A percentile compares a stretch with the other conserved stretches of the same genome.
Evolutionary conservation across 2,888 invertebrate genomes (phyloP).

Genomic region (Hylaea fasciaria): DNA sequence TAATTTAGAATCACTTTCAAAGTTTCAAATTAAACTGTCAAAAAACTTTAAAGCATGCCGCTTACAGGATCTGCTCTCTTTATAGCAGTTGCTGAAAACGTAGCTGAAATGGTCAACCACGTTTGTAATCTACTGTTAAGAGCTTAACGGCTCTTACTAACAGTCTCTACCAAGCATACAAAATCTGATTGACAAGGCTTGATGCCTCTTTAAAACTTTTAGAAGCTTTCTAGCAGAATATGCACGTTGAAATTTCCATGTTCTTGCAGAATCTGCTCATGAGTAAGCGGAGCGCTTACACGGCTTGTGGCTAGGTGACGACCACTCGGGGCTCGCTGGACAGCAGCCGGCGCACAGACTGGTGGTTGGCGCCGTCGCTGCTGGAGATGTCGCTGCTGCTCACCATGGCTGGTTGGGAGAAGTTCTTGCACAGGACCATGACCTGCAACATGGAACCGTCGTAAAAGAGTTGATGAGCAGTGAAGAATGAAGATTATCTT

Average conservation of each 20-base stretch:
- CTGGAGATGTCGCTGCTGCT: slow-evolving; percentile 80
- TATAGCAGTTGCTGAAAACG: too few species aligned
- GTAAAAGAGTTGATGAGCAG: too few species aligned
- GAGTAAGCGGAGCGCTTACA: slow-evolving; percentile 58
- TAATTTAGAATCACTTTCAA: not conserved
- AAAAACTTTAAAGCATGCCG: not conserved
- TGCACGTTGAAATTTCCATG: not conserved
- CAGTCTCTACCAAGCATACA: too few species aligned
- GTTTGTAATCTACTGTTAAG: too few species aligned
- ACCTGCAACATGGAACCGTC: slow-evolving; percentile 55
- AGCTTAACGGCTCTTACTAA: too few species aligned
- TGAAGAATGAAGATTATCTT: too few species aligned
- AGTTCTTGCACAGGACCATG: slow-evolving; percentile 79
- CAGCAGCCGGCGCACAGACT: slow-evolving; percentile 74
- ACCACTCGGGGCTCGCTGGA: slow-evolving; percentile 67
- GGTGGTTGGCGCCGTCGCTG: slow-evolving; percentile 80
- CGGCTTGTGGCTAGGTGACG: slow-evolving; percentile 73
- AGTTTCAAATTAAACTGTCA: not conserved
- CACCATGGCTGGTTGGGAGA: slow-evolving; percentile 74
- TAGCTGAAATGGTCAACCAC: too few species aligned
- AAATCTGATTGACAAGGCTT: too few species aligned
- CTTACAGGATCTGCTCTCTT: too few species aligned
- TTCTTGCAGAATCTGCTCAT: not conserved
- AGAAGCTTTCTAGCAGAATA: not conserved
- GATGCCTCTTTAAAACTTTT: too few species aligned